Evolutionary conservation across 2,888 invertebrate genomes (phyloP).

Genomic region (Pandemis heparana): DNA sequence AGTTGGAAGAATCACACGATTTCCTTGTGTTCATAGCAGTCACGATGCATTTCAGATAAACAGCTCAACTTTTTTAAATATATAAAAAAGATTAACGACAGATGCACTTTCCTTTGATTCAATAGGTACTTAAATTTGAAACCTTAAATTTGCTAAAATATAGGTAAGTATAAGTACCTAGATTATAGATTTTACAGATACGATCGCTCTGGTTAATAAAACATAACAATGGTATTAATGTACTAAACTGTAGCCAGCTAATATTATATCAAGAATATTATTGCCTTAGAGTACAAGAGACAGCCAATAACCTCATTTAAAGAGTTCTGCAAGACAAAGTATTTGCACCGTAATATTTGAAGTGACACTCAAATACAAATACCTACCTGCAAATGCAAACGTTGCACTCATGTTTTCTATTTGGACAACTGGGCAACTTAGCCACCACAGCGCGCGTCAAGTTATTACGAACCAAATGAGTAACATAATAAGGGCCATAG

Average conservation of each 20-base stretch:
- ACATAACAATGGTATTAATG: not conserved
- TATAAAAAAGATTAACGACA: not conserved
- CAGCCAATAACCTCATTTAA: not conserved
- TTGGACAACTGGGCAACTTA: slow-evolving; percentile 16
- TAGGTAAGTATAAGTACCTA: not conserved
- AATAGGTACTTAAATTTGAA: not conserved
- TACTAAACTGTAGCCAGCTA: not conserved
- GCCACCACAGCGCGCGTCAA: not conserved
- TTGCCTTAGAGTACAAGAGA: not conserved
- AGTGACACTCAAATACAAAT: slow-evolving; percentile 33
- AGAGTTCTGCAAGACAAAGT: slow-evolving; percentile 10
- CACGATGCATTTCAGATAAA: no score
- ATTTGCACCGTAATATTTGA: slow-evolving; percentile 29
- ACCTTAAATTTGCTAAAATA: no score
- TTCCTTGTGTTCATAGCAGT: not conserved
- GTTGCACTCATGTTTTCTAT: slow-evolving; percentile 26
- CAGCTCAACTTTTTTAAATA: not conserved
- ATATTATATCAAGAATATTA: not conserved
- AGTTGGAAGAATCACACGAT: not conserved
- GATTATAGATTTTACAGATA: no score
- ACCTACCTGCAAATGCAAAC: slow-evolving; percentile 2
- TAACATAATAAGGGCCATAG: slow-evolving; percentile 19
- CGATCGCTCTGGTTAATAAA: no score
- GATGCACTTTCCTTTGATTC: not conserved
- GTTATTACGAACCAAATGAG: not conserved